These are phyloP conservation scores for Chaetodon trifascialis DNA, from an alignment of 2,113 vertebrate genomes.

Conservation along the genomic window DNA sequence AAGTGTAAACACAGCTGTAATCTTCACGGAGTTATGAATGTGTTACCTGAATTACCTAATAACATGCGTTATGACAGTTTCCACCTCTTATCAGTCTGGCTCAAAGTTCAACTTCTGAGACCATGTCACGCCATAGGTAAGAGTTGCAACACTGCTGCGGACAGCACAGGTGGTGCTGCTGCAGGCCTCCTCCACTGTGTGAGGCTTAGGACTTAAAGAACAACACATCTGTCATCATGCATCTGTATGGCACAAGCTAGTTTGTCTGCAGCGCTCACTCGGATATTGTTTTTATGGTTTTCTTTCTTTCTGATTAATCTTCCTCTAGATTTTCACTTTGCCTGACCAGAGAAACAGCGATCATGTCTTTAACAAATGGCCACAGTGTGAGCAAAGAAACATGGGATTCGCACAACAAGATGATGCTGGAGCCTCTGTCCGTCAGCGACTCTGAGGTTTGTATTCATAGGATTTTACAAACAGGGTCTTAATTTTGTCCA, in stretches of 20 bases:
- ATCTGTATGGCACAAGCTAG: not conserved
- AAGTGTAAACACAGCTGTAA: not conserved
- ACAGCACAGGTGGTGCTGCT: not conserved
- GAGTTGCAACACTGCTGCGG: not conserved
- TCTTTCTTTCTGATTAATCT: not conserved
- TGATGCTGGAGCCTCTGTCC: slow-evolving; percentile 90
- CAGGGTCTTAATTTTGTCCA: too few relatives aligned
- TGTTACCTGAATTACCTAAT: slow-evolving; percentile 9
- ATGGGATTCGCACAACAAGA: slow-evolving; percentile 91
- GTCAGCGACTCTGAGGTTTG: slow-evolving; percentile 91
- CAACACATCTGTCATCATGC: not conserved
- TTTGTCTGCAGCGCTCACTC: not conserved
- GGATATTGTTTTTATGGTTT: not conserved
- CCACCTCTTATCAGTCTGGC: slow-evolving; percentile 1
- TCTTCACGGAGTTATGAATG: not conserved
- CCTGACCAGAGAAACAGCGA: slow-evolving; percentile 38
- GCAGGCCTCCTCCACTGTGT: not conserved
- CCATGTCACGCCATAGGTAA: not conserved
- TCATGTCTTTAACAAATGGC: slow-evolving; percentile 61
- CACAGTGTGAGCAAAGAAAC: slow-evolving; percentile 66
- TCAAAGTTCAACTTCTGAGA: slow-evolving; percentile 49
- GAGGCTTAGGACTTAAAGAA: not conserved
- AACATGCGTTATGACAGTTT: not conserved
- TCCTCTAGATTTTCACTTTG: not conserved
- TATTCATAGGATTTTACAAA: not conserved